Conservation (phyloP, 2,113 vertebrate species). For the Zeus faber region DNA sequence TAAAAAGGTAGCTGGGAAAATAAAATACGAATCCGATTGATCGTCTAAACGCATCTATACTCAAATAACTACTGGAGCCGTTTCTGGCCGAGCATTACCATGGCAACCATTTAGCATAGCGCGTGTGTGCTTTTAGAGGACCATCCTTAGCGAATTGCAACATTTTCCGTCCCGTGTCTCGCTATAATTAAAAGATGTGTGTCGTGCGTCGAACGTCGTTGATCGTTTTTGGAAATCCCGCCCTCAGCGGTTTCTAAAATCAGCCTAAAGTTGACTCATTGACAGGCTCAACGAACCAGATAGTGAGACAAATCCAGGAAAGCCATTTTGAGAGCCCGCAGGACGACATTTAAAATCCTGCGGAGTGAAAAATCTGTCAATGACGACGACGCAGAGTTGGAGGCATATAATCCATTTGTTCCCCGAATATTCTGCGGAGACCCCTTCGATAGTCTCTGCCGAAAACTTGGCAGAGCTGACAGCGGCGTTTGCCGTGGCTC, state of each 20-base stretch:
- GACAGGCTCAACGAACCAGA: slow-evolving; percentile 19
- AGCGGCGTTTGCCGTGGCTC: neutral
- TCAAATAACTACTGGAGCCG: too few species aligned
- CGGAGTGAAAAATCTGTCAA: slow-evolving; percentile 40
- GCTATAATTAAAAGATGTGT: neutral
- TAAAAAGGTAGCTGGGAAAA: too few species aligned
- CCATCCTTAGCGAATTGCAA: too few species aligned
- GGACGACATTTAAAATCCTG: slow-evolving; percentile 45
- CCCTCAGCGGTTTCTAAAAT: neutral
- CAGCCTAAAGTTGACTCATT: slow-evolving; percentile 18
- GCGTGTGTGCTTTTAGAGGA: too few species aligned
- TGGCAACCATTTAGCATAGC: too few species aligned
- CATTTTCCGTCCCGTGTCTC: too few species aligned
- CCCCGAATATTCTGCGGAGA: slow-evolving; percentile 36
- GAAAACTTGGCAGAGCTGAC: slow-evolving; percentile 20
- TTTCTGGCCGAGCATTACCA: too few species aligned
- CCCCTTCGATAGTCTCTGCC: slow-evolving; percentile 14
- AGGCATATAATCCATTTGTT: slow-evolving; percentile 49
- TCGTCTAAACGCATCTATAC: too few species aligned
- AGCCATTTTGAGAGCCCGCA: slow-evolving; percentile 34
- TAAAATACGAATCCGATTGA: too few species aligned
- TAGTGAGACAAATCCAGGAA: slow-evolving; percentile 38
- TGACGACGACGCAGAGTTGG: slow-evolving; percentile 30
- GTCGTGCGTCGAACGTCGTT: slow-evolving; percentile 8
- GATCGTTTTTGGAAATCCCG: slow-evolving; percentile 25